Base-by-base conservation (phyloP, 2,797 vertebrate species). In the Rhinichthys osculus region DNA sequence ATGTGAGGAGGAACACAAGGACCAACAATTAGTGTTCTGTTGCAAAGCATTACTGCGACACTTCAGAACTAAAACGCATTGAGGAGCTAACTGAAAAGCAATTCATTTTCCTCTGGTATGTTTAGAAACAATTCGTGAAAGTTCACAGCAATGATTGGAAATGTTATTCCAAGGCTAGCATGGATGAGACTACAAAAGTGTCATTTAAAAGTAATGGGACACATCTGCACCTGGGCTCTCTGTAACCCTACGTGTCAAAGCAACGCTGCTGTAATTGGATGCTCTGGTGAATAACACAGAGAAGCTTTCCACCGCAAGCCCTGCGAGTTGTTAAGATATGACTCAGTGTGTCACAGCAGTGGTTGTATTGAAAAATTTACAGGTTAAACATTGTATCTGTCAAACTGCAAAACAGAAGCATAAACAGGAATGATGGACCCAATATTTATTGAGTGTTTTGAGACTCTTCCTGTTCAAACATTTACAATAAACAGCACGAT, bases 131-230 rank as follows among this genome's bases (percentile, higher is more conserved):
- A 14, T 35, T 23, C 0, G 11, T 38, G 64, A 52, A 52, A 23
- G 13, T 52, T 52, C 64, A 52, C 30, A 17, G 30, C 27, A 9
- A n/a, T 35, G 62, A 81, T 38, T 10, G 21, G 64, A 69, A 69
- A 62, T 81, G 30, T 52, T 80, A 16, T 50, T 23, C 52, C 64
- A 52, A 50, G 59, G 40, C 78, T 11, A 47, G 27, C 64, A 52
- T 69, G 62, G 78, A 47, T 35, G 42, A 69, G 19, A 40, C 42
- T 67, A 52, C 64, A 30, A 17, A 59, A 13, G 78, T 14, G 40
- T 81, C 78, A 52, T 81, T 81, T 69, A 3, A 38, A 69, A 69
- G 44, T 16, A 52, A 69, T 81, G n/a, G 78, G 42, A 81, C 78
- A 33, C 62, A 67, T 67, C 27, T 50, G 27, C 62, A 50, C 42